These are phyloP conservation scores for Gymnocephalus cernua DNA, from an alignment of 2,113 vertebrate species.

Conservation along the genomic window DNA sequence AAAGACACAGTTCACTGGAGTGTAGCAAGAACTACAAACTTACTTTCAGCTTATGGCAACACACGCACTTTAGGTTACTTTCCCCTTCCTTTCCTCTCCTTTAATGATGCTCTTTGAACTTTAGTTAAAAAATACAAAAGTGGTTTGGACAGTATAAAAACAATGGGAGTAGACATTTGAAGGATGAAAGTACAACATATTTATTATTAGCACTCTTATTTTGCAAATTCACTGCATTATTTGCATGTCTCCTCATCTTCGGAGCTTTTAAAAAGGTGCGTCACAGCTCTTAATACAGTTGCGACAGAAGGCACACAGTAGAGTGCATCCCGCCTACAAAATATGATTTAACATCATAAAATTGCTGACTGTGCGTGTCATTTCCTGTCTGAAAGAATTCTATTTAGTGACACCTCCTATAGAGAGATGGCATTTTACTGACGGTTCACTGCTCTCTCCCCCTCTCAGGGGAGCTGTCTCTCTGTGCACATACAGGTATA, in stretches of 20 bases:
- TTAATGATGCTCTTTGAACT: slow-evolving; percentile 3
- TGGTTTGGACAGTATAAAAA: not conserved
- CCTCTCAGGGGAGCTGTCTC: slow-evolving; percentile 22
- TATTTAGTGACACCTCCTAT: slow-evolving; percentile 47
- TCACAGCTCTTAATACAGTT: slow-evolving; percentile 11
- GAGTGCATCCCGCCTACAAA: slow-evolving; percentile 30
- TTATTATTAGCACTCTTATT: not conserved
- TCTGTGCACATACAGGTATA: slow-evolving; percentile 11
- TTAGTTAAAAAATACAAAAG: not conserved
- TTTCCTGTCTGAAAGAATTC: slow-evolving; percentile 49
- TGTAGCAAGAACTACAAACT: slow-evolving; percentile 31
- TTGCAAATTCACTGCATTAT: slow-evolving; percentile 9
- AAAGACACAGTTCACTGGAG: slow-evolving; percentile 40
- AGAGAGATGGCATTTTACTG: slow-evolving; percentile 57
- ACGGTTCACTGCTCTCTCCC: slow-evolving; percentile 32
- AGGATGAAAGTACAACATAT: not conserved
- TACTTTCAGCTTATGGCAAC: slow-evolving; percentile 10
- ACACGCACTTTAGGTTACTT: not conserved
- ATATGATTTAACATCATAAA: slow-evolving; percentile 48
- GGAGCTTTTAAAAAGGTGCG: not conserved
- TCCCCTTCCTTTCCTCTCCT: not conserved
- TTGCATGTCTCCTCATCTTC: not conserved
- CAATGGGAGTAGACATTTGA: not conserved
- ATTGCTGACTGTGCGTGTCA: slow-evolving; percentile 47
- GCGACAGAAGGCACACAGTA: slow-evolving; percentile 14